Base-by-base conservation (phyloP, 2,888 invertebrate genomes). In the Elmis aenea region DNA sequence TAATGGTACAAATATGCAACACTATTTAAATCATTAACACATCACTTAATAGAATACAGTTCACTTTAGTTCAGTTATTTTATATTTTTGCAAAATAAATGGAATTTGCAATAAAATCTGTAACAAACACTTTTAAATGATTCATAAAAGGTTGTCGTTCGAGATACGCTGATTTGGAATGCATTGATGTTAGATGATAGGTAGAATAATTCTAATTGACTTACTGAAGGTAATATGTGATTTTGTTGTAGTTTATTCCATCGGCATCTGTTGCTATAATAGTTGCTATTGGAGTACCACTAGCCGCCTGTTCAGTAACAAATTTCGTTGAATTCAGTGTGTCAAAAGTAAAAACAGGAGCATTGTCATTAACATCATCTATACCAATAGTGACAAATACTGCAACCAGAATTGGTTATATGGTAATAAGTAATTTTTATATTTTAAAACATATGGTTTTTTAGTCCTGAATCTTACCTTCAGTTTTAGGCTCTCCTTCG, bases 291-390 rank as follows among this genome's bases (percentile, higher is more conserved):
- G 74, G 61, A 1, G 69, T 68, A 6, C 63, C 68, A 3, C 48
- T 45, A 9, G 55, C 59, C 0, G 77, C 70, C 52, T 69, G 66
- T 63, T 83, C 82, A 1, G 71, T 62, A 2, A 81, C 77, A 30
- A 52, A 54, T 37, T 69, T 59, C n/a, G 50, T 40, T 2, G 71
- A 69, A 1, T 49, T 50, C 26, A 75, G 54, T 2, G 72, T 69
- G 1, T 69, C 69, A 1, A 54, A 45, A 1, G 61, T 60, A 69
- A 81, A 81, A 27, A 66, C 45, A 2, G 83, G 83, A 2, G 64
- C 39, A 57, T 79, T 79, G 61, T 83, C 82, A 54, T 81, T 81
- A 54, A 76, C 67, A 56, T 83, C 80, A 8, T 68, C 61, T 40
- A 83, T 76, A 2, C 70, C 71, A 12, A 83, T 68, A 1, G 76